These are phyloP conservation scores for Sitobion miscanthi DNA, from an alignment of 1,140 invertebrate species.

Conservation along the genomic window DNA sequence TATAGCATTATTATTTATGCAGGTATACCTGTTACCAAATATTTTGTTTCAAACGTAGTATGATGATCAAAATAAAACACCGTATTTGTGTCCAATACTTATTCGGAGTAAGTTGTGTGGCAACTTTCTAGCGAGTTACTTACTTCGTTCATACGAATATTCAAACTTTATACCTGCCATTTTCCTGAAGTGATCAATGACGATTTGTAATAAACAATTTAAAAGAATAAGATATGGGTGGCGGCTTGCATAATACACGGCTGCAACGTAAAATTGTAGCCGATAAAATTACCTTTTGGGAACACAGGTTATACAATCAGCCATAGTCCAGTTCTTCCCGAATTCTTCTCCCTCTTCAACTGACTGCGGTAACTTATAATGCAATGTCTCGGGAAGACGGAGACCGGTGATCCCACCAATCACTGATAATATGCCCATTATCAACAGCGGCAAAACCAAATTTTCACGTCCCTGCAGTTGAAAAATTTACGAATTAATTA, in stretches of 20 bases:
- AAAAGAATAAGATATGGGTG: background rate
- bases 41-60: background rate
- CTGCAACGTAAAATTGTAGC: background rate
- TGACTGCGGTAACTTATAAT: constrained; percentile 80
- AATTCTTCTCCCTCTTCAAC: constrained; percentile 86
- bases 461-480: constrained; percentile 75
- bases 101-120: background rate
- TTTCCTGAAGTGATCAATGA: background rate
- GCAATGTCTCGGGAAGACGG: constrained; percentile 80
- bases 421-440: constrained; percentile 79
- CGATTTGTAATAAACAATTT: background rate
- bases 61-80: background rate
- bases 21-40: background rate
- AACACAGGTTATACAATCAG: constrained; percentile 75
- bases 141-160: background rate
- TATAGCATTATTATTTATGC: no score
- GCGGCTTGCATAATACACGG: background rate
- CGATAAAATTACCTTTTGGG: constrained; percentile 66
- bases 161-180: background rate
- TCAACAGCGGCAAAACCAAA: constrained; percentile 79
- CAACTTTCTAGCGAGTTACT: background rate
- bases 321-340: constrained; percentile 80
- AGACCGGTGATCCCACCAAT: constrained; percentile 80
- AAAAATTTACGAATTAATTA: background rate
- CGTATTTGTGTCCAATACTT: background rate